Evolutionary conservation across 2,113 vertebrate genomes (phyloP), one percentile per base, ranked within the genome.

Genomic region (Eleginops maclovinus): DNA sequence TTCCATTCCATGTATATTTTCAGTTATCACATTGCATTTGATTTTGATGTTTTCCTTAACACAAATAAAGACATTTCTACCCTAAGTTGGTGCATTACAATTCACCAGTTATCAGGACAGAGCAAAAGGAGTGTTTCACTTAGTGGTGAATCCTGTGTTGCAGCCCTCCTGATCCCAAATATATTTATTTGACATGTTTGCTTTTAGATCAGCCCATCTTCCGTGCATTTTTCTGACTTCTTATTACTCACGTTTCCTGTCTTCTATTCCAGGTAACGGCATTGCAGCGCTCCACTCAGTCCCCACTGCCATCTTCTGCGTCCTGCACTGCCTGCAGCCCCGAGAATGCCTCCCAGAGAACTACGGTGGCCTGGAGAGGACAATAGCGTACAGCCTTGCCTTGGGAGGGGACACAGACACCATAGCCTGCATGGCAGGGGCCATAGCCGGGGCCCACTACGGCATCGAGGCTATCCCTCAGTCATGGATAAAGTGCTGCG

Each of bases 321-420:
- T 98, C 85, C 87, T 99, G 83, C 96, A 96, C 89, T 99, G 98
- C 88, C 95, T 99, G 94, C 95, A 97, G 61, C 91, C 96, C 0
- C 94, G 93, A 21, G 95, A 97, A 0, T 96, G 96, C 71, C 94
- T 99, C 36, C 98, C 98, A 2, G 93, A 95, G 2, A 90, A 72
- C 63, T 98, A 96, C 73, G 95, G 95, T 2, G 95, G 87, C 75
- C 91, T 99, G 83, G 96, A 99, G 84, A 96, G 97, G 93, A 99
- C 97, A 77, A 93, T 99, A 77, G 94, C 96, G 40, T 99, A 97
- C 91, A 97, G 96, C 81, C 93, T 99, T 91, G 97, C 96, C 0
- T 92, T 99, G 70, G 98, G 98, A 3, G 98, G 98, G n/a, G 98
- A 99, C 94, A 99, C 98, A 1, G 98, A 99, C 94, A 99, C 98